phyloP scores from a whole-genome alignment of 2,888 invertebrate genomes.

The Schrankia costaestrigalis region DNA sequence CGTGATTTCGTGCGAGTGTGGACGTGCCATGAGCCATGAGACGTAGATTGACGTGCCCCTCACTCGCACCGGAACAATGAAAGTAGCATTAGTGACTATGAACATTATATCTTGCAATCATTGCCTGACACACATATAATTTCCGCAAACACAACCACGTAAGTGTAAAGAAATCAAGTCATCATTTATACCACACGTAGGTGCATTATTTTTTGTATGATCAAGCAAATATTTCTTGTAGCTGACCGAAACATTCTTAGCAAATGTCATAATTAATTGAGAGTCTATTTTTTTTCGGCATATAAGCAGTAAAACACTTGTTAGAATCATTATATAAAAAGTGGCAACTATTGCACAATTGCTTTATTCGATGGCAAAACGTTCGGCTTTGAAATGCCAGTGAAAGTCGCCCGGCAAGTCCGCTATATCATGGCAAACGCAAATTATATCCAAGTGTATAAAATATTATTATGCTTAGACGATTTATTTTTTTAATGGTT shows the following conservation, averaged over 20 bases:
- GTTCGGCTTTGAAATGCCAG: slow-evolving; percentile 70
- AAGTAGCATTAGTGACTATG: slow-evolving; percentile 60
- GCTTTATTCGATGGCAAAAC: slow-evolving; percentile 76
- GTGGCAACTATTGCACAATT: slow-evolving; percentile 77
- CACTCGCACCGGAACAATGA: slow-evolving; percentile 63
- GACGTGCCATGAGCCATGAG: slow-evolving; percentile 38
- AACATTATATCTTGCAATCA: slow-evolving; percentile 31
- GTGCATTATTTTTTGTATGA: too few relatives aligned
- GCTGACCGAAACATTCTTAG: too few relatives aligned
- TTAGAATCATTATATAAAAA: slow-evolving; percentile 69
- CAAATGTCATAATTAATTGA: too few relatives aligned
- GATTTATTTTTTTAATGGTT: slow-evolving; percentile 7
- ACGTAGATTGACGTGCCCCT: slow-evolving; percentile 45
- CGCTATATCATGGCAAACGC: slow-evolving; percentile 55
- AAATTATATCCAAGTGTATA: slow-evolving; percentile 21
- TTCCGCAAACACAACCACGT: slow-evolving; percentile 18
- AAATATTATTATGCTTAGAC: slow-evolving; percentile 11
- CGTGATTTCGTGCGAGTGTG: slow-evolving; percentile 64
- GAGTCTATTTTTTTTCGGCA: too few relatives aligned
- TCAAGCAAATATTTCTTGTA: too few relatives aligned
- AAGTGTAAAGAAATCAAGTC: neutral
- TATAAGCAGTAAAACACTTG: too few relatives aligned
- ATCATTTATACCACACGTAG: slow-evolving; percentile 1
- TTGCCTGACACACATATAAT: slow-evolving; percentile 32
- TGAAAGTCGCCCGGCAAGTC: slow-evolving; percentile 76